These are phyloP conservation scores for Nothobranchius kuhntae DNA, from an alignment of 2,113 vertebrate genomes.

Conservation along the genomic window DNA sequence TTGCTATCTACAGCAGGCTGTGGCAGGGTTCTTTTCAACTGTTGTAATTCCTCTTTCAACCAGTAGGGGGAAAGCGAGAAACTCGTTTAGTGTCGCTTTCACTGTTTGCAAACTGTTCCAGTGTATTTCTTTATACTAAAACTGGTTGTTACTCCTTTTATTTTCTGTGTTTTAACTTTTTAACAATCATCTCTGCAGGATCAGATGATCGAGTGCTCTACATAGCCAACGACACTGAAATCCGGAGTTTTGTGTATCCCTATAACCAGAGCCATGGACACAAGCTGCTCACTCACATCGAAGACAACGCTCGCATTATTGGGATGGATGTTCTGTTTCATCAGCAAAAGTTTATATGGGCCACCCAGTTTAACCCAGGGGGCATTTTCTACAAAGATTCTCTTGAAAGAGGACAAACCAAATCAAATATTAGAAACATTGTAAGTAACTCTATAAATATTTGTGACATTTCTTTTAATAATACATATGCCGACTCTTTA, in stretches of 20 bases:
- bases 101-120: not conserved
- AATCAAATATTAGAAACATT: constrained; percentile 90
- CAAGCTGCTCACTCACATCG: constrained; percentile 93
- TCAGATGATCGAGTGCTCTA: constrained; percentile 98
- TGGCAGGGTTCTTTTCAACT: no score
- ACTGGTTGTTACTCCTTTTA: not conserved
- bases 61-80: no score
- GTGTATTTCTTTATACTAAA: no score
- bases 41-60: no score
- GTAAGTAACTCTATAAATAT: constrained; percentile 83
- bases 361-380: constrained; percentile 97
- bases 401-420: constrained; percentile 86
- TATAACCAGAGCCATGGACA: constrained; percentile 95
- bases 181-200: constrained; percentile 84
- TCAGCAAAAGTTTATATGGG: constrained; percentile 97
- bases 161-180: constrained; percentile 39
- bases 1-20: no score
- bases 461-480: not conserved
- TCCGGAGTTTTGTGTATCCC: constrained; percentile 98
- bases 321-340: constrained; percentile 95
- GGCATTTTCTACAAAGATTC: constrained; percentile 96
- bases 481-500: not conserved
- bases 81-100: no score
- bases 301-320: constrained; percentile 97
- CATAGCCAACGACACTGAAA: constrained; percentile 99